A percentile compares a stretch with the other conserved stretches of the same genome.
These are phyloP conservation scores for Netta rufina DNA, from an alignment of 2,797 vertebrate genomes.

Conservation along the genomic window DNA sequence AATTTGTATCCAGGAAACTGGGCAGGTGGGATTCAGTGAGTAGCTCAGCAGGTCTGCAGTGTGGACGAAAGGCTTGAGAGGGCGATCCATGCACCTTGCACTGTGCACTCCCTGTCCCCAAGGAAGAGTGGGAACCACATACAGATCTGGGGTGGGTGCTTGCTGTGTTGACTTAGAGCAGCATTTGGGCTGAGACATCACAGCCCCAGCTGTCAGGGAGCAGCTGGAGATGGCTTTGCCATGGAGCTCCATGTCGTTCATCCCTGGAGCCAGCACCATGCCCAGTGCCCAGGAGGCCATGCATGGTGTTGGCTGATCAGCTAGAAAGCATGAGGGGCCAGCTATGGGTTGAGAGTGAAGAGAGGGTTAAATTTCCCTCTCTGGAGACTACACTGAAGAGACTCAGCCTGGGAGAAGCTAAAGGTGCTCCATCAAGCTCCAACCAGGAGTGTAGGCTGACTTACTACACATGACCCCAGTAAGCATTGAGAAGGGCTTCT, in stretches of 20 bases:
- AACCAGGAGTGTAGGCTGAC: not conserved
- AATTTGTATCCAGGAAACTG: fast-evolving
- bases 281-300: not conserved
- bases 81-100: not conserved
- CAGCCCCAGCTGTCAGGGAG: not conserved
- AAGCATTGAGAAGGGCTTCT: not conserved
- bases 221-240: not conserved
- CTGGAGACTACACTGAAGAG: not conserved
- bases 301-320: not conserved
- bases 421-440: not conserved
- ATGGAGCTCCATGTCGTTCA: fast-evolving
- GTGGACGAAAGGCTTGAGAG: not conserved
- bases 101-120: fast-evolving
- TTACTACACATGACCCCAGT: not conserved
- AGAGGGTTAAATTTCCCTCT: not conserved
- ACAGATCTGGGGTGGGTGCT: not conserved
- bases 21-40: not conserved
- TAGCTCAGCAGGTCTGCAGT: not conserved
- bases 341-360: not conserved
- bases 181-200: not conserved
- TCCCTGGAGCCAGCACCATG: fast-evolving
- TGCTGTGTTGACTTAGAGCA: not conserved
- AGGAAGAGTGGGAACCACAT: not conserved
- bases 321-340: not conserved
- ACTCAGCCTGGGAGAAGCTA: not conserved